These are phyloP conservation scores for Origma solitaria DNA, from an alignment of 2,113 vertebrate genomes.

Conservation along the genomic window DNA sequence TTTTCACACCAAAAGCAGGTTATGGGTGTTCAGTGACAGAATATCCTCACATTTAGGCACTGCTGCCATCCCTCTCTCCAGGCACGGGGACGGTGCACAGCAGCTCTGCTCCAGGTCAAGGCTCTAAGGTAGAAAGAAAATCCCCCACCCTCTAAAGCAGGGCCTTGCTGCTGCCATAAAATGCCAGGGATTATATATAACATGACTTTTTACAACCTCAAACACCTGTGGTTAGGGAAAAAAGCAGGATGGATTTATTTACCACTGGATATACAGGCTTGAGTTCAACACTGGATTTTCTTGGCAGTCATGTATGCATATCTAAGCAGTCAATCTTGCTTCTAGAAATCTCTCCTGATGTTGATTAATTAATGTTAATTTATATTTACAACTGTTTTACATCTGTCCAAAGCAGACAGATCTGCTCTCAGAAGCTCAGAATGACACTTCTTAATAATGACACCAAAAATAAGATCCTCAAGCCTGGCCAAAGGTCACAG, in stretches of 20 bases:
- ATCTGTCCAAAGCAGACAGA: neutral
- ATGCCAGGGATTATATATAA: neutral
- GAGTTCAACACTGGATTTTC: neutral
- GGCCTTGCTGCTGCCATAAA: neutral
- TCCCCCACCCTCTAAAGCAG: neutral
- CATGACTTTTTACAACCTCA: neutral
- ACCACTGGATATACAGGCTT: neutral
- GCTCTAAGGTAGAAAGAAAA: neutral
- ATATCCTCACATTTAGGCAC: rapidly evolving
- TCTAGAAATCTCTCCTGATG: neutral
- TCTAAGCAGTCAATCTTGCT: neutral
- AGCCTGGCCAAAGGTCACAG: neutral
- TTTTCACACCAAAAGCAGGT: neutral
- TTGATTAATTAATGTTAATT: neutral
- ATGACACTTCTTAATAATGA: neutral
- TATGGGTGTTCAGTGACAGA: neutral
- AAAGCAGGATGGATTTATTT: neutral
- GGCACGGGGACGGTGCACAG: neutral
- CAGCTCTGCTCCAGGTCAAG: neutral
- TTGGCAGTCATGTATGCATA: neutral
- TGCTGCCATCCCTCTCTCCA: neutral
- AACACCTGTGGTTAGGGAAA: neutral
- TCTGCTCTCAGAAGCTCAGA: neutral
- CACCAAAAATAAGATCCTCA: rapidly evolving
- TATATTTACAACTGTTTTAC: neutral